These are phyloP conservation scores for Semicossyphus pulcher DNA, from an alignment of 2,113 vertebrate species.

Conservation along the genomic window DNA sequence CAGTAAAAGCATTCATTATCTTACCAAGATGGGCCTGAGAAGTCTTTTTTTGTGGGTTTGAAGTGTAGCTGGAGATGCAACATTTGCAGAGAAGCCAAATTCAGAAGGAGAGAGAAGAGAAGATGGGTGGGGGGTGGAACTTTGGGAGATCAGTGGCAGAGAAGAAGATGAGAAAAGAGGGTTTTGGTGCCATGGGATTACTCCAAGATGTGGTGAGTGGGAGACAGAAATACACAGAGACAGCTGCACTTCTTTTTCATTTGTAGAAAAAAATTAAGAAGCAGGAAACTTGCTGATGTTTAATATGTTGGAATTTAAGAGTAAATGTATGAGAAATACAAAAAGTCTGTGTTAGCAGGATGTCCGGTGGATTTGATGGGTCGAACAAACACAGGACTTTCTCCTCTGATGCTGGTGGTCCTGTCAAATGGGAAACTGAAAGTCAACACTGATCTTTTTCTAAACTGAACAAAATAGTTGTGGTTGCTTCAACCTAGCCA, in stretches of 20 bases:
- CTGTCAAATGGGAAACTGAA: neutral
- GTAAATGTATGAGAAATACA: neutral
- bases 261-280: slow-evolving; percentile 32
- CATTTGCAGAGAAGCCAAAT: slow-evolving; percentile 32
- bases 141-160: slow-evolving; percentile 68
- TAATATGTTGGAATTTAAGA: slow-evolving; percentile 18
- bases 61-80: slow-evolving; percentile 34
- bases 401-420: neutral
- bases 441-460: neutral
- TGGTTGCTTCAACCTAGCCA: neutral
- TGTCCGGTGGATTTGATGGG: neutral
- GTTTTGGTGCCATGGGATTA: slow-evolving; percentile 70
- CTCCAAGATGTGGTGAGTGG: slow-evolving; percentile 63
- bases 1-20: slow-evolving; percentile 50
- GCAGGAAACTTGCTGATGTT: slow-evolving; percentile 21
- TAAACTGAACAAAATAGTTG: too few species aligned
- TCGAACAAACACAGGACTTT: neutral
- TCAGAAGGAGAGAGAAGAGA: slow-evolving; percentile 33
- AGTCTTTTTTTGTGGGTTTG: slow-evolving; percentile 23
- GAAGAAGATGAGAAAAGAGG: slow-evolving; percentile 71
- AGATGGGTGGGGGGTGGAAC: slow-evolving; percentile 31
- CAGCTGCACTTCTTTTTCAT: slow-evolving; percentile 39
- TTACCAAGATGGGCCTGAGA: slow-evolving; percentile 41
- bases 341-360: neutral
- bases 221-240: slow-evolving; percentile 66